Base-by-base conservation (phyloP, 1,140 invertebrate species). In the Diprion similis region DNA sequence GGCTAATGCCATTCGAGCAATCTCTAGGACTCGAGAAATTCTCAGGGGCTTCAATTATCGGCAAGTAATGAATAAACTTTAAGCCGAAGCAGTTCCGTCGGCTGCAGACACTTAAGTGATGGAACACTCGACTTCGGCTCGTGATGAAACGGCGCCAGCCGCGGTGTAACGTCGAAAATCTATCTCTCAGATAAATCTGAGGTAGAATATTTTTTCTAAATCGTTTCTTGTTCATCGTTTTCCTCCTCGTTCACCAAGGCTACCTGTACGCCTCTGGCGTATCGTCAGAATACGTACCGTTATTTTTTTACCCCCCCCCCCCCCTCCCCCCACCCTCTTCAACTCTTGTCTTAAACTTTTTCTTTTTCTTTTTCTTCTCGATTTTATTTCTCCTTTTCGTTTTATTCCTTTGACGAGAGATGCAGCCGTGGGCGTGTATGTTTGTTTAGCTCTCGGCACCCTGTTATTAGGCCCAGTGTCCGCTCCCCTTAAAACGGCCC, bases 351-450 rank as follows among this genome's bases (percentile, higher is more conserved):
- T 70, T 37, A 46, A 78, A 24, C 74, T 76, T 71, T 68, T 71
- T 45, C 69, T 65, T 79, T 82, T 78, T 79, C 80, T 80, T 78
- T 76, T 59, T 73, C 4, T 68, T n/a, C 37, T 19, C 24, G n/a
- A 37, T 37, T 37, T 37, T 37, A 9, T n/a, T n/a, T 51, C 10
- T 51, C 48, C 15, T 51, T 51, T 51, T 15, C 15, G 11, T 59
- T 59, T 59, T 59, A 15, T 59, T 59, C 51, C 3, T 59, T 59
- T 59, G 51, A 81, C 84, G 77, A 83, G 83, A 86, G 78, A 83
- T 85, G 82, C 24, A 37, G 24, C 84, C 82, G 85, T 84, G 85
- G 85, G 85, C 85, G 85, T 86, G 85, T 86, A 87, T 87, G 85
- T 87, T 87, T 87, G 85, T 86, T 87, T 86, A 87, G 83, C 81